Evolutionary conservation across 2,797 vertebrate species (phyloP).

Genomic region (Babyrousa celebensis): DNA sequence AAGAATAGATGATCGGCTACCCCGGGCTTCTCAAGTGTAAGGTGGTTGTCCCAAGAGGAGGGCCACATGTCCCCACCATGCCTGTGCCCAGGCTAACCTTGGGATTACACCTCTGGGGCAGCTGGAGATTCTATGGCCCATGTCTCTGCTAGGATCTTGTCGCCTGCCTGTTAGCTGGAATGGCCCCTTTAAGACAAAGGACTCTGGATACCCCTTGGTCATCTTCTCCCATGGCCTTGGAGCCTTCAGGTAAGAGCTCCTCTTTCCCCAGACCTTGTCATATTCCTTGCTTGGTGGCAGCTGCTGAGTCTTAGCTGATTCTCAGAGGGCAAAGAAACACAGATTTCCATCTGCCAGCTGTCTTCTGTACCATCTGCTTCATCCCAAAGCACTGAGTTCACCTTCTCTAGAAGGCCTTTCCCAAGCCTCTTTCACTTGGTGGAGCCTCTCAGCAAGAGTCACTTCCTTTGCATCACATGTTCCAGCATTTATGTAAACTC

Average conservation of each 20-base stretch:
- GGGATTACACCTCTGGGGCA: not conserved
- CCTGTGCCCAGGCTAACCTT: not conserved
- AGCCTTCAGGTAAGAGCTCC: constrained; percentile 89
- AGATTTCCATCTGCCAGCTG: constrained; percentile 27
- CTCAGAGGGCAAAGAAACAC: constrained; percentile 2
- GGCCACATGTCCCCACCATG: not conserved
- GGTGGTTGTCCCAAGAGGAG: constrained; percentile 16
- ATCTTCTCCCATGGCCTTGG: constrained; percentile 92
- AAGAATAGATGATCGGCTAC: not conserved
- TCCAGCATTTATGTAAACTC: not conserved
- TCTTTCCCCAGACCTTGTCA: not conserved
- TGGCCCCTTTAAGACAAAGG: constrained; percentile 85
- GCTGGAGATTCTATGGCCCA: not conserved
- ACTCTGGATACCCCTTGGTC: constrained; percentile 90
- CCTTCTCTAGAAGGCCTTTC: not conserved
- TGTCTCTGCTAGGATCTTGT: constrained; percentile 89
- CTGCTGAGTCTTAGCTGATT: not conserved
- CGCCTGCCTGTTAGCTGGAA: constrained; percentile 91
- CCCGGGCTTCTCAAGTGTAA: not conserved
- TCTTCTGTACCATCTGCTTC: not conserved
- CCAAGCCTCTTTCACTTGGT: not conserved
- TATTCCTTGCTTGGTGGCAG: not conserved
- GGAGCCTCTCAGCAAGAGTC: not conserved
- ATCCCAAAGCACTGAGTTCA: not conserved
- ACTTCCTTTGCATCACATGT: not conserved